Evolutionary conservation across 2,113 vertebrate genomes (phyloP), one percentile per base, ranked within the genome.

Genomic region (Sitta europaea): DNA sequence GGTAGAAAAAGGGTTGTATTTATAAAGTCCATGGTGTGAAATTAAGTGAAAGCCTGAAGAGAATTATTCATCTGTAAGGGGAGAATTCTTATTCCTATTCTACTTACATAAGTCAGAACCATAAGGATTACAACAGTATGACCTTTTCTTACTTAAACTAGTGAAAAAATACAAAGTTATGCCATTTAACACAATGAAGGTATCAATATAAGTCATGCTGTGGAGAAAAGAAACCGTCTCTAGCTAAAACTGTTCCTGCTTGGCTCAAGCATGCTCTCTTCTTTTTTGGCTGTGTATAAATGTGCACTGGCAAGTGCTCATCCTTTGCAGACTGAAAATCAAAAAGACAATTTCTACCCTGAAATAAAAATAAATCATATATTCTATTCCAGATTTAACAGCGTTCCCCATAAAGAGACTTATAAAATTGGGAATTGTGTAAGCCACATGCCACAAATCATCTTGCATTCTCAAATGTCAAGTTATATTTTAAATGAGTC

Each of bases 381-480:
- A 65, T 73, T 92, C 45, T 88, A 50, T 81, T 82, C 63, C 67
- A 88, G 54, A 88, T 91, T 70, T 90, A 50, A 79, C 93, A 95
- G 74, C 8, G 6, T n/a, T 86, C 22, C 28, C 45, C 67, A 40
- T 48, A 73, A 72, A 82, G 45, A 94, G 24, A 57, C 36, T 57
- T 21, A 59, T 62, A 86, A 88, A 91, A 63, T 3, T 55, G 21
- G 31, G 71, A 91, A n/a, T 67, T 70, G 22, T 73, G 89, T 91
- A 85, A 95, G 25, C 35, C 55, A 62, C 53, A 77, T 85, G 72
- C 63, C 88, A 92, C 10, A 6, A 90, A 95, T 92, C 62, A 94
- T 85, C 73, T 92, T 86, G 42, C 42, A 42, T 81, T 33, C 74
- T 93, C 40, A 90, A 80, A 95, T 77, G n/a, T 91, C 78, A 92